Percentiles rank a stretch among this genome's conserved stretches.
Conservation (phyloP, 1,140 invertebrate genomes). For the Zaprionus gabonicus region DNA sequence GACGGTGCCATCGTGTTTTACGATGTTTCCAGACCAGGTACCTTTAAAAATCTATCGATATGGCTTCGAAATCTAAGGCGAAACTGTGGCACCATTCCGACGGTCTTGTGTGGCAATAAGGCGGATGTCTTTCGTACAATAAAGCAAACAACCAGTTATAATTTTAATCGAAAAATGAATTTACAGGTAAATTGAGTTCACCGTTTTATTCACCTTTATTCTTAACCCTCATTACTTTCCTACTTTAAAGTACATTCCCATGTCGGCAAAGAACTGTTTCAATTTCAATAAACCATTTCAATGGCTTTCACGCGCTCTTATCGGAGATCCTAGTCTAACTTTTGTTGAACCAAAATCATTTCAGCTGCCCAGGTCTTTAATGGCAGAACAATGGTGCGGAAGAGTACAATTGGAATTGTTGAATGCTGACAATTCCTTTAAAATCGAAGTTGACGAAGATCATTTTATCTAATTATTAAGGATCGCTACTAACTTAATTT, state of each 20-base stretch:
- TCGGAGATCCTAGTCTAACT: slow-evolving; percentile 98
- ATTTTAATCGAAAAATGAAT: slow-evolving; percentile 99
- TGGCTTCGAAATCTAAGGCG: slow-evolving; percentile 98
- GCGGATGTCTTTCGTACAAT: slow-evolving; percentile 99
- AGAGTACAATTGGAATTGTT: background rate
- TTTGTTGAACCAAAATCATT: slow-evolving; percentile 94
- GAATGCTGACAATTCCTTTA: background rate
- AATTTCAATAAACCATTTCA: slow-evolving; percentile 99
- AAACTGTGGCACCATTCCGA: slow-evolving; percentile 99
- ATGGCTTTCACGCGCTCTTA: slow-evolving; percentile 97
- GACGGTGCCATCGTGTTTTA: slow-evolving; percentile 99
- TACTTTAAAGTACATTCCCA: slow-evolving; percentile 95
- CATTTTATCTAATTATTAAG: background rate
- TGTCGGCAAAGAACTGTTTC: slow-evolving; percentile 99
- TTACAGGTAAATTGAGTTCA: slow-evolving; percentile 87
- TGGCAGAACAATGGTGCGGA: background rate
- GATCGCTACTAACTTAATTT: background rate
- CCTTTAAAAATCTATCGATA: slow-evolving; percentile 99
- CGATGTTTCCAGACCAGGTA: slow-evolving; percentile 98
- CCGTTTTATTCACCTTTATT: slow-evolving; percentile 74
- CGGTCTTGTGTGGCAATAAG: slow-evolving; percentile 97
- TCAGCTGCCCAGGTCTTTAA: background rate
- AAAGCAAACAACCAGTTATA: slow-evolving; percentile 94
- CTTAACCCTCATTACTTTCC: background rate
- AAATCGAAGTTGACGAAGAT: too few relatives aligned